Base-by-base conservation (phyloP, 2,113 vertebrate species). In the Larimichthys crocea region DNA sequence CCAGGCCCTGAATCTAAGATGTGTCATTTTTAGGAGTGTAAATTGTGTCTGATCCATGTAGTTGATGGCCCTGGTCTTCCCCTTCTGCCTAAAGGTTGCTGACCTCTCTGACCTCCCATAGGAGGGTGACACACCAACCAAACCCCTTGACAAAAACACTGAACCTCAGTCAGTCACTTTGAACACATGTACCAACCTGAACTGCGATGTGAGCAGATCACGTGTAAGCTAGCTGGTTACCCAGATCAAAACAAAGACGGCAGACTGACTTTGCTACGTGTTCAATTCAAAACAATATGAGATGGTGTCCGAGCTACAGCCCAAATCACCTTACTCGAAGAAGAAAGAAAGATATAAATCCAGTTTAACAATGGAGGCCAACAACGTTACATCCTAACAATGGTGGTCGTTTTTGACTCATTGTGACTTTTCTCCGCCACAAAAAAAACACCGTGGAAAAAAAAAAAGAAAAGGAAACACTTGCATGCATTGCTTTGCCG, bases 101-200 rank as follows among this genome's bases (percentile, higher is more conserved):
- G 75, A 85, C 75, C 62, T 79, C 62, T 76, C 26, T 79, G 65
- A 82, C 70, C 65, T 71, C 4, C 0, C n/a, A 17, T 1, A 74
- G n/a, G 14, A 77, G 40, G 44, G 12, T 10, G 16, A 44, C 67
- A 69, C 12, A 22, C 9, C 22, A 77, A 42, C 46, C 10, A 42
- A 64, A 3, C 14, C 22, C 31, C 22, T 49, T 3, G 1, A 48
- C 55, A 46, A 63, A 63, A 15, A 69, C 46, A 53, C 56, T 62
- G 19, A 59, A 16, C 14, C n/a, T 14, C 44, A 17, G 3, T 48
- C 31, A 1, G 70, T 42, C 3, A 55, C 19, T 22, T 14, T 16
- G n/a, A 48, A 12, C 55, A 55, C 24, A 29, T 29, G 26, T 17
- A n/a, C 20, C 16, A 49, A 52, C 49, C 49, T 20, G 19, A 20